Percentiles rank a stretch among this genome's conserved stretches.
Evolutionary conservation across 1,140 invertebrate genomes (phyloP).

Genomic region (Ctenoplectra terminalis): DNA sequence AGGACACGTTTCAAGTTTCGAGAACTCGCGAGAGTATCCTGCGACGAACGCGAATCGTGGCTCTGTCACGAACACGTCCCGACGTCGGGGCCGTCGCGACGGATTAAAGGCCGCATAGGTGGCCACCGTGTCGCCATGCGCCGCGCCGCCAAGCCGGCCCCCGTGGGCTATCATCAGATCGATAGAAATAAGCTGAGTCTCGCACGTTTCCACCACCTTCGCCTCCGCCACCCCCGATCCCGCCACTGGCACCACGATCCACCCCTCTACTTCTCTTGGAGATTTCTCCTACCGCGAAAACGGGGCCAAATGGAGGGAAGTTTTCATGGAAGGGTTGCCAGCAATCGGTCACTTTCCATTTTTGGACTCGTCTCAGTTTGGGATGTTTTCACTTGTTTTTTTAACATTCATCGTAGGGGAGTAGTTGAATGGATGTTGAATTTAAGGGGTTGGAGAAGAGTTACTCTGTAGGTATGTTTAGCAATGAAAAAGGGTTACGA

Average conservation of each 20-base stretch:
- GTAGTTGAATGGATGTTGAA: too few species aligned
- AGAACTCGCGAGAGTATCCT: not conserved
- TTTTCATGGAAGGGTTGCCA: not conserved
- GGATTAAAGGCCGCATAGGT: conserved; percentile 78
- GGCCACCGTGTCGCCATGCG: conserved; percentile 79
- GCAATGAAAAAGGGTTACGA: too few species aligned
- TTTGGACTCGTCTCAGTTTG: not conserved
- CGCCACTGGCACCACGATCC: not conserved
- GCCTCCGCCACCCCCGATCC: not conserved
- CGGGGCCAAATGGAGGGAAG: conserved; percentile 38
- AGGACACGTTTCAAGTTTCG: too few species aligned
- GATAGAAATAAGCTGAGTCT: conserved; percentile 77
- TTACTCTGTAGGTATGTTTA: too few species aligned
- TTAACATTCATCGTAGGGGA: too few species aligned
- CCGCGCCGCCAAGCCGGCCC: conserved; percentile 65
- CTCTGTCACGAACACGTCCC: conserved; percentile 32
- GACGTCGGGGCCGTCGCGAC: conserved; percentile 75
- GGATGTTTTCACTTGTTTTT: not conserved
- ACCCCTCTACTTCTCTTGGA: not conserved
- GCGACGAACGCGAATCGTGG: not conserved
- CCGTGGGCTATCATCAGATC: conserved; percentile 74
- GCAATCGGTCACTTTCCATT: not conserved
- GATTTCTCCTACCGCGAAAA: conserved; percentile 33
- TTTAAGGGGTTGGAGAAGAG: too few species aligned
- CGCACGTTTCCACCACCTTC: conserved; percentile 47